Percentiles rank a stretch among this genome's conserved stretches.
These are phyloP conservation scores for Helleia helle DNA, from an alignment of 2,888 invertebrate genomes.

Conservation along the genomic window DNA sequence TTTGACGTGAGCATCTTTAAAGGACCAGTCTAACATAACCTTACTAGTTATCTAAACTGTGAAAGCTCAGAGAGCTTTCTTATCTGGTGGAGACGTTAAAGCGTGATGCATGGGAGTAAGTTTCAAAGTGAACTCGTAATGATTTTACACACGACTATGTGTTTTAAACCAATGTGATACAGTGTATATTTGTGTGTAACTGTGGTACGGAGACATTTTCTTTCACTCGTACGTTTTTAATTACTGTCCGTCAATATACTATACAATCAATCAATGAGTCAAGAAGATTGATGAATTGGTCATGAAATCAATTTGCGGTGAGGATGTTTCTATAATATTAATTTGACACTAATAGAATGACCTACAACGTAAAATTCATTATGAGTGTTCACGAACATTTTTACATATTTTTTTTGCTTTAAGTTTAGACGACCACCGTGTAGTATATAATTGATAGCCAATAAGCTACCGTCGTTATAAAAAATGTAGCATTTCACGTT, in stretches of 20 bases:
- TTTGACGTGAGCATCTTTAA: conserved; percentile 34
- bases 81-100: neutral
- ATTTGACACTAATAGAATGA: conserved; percentile 62
- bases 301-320: conserved; percentile 59
- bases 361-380: conserved; percentile 2
- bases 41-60: conserved; percentile 12
- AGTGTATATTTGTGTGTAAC: neutral
- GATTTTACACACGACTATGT: conserved; percentile 3
- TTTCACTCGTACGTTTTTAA: conserved; percentile 40
- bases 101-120: conserved; percentile 11
- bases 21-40: conserved; percentile 31
- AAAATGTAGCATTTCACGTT: no score
- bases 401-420: conserved; percentile 3
- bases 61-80: neutral
- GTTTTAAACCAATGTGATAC: neutral
- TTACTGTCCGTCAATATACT: conserved; percentile 58
- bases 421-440: no score
- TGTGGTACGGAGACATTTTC: conserved; percentile 18
- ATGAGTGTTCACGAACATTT: no score
- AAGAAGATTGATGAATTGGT: conserved; percentile 59
- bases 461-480: no score
- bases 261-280: conserved; percentile 68
- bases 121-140: conserved; percentile 9
- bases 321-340: conserved; percentile 51
- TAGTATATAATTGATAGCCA: no score